Conservation (phyloP, 2,797 vertebrate genomes). For the Salmo trutta region DNA sequence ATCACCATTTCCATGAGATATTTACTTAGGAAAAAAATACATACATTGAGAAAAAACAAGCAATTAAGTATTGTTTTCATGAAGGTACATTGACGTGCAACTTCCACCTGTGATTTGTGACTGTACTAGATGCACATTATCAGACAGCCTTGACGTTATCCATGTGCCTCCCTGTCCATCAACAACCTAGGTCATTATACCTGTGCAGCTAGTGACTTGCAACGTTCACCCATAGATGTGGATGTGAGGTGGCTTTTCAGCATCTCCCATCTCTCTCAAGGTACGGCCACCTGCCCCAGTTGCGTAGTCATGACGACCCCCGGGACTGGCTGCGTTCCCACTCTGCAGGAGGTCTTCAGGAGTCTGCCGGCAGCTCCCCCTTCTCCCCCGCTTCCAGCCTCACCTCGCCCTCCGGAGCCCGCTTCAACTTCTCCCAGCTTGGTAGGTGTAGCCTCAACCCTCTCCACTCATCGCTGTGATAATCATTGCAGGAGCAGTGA, state of each 20-base stretch:
- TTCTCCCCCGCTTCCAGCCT: constrained; percentile 79
- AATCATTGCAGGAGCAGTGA: not conserved
- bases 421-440: constrained; percentile 84
- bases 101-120: not conserved
- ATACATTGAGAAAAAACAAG: not conserved
- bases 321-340: constrained; percentile 88
- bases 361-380: constrained; percentile 73
- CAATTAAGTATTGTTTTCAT: not conserved
- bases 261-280: constrained; percentile 59
- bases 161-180: too few species aligned
- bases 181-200: too few species aligned
- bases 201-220: too few species aligned
- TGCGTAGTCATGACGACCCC: constrained; percentile 80
- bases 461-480: not conserved
- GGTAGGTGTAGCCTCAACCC: constrained; percentile 60
- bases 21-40: not conserved
- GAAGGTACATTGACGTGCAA: too few species aligned
- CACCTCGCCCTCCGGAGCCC: constrained; percentile 81
- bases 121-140: not conserved
- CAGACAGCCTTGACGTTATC: too few species aligned
- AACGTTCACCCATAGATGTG: not conserved
- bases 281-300: constrained; percentile 80
- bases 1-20: not conserved
- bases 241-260: not conserved
- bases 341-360: constrained; percentile 81